Conservation (phyloP, 30 jellyfish, hydroid and myxozoan species). For the Sanderia malayensis region DNA sequence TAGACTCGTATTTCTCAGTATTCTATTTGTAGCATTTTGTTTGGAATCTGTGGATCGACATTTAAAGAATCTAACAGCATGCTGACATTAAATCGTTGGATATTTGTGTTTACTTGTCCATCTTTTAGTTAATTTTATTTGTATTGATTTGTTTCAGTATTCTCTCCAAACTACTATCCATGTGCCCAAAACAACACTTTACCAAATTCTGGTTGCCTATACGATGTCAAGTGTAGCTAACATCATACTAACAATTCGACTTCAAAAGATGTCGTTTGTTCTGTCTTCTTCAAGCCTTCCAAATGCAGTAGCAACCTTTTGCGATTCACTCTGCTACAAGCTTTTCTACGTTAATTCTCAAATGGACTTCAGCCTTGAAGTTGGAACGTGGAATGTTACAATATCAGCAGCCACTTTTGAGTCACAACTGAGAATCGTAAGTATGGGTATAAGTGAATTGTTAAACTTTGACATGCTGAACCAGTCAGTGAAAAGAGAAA, state of each 20-base stretch:
- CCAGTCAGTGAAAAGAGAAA: too few species aligned
- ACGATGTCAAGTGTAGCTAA: constrained; percentile 30
- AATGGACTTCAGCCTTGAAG: constrained; percentile 18
- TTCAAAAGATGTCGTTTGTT: constrained; percentile 28
- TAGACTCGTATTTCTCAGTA: too few species aligned
- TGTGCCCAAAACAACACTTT: constrained; percentile 72
- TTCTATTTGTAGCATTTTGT: too few species aligned
- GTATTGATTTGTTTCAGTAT: constrained; percentile 10
- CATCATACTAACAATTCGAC: constrained; percentile 41
- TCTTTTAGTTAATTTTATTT: too few species aligned
- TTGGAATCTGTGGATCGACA: too few species aligned
- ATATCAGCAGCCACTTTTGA: constrained; percentile 20
- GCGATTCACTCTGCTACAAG: constrained; percentile 55
- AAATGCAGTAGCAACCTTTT: constrained; percentile 15
- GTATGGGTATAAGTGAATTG: too few species aligned
- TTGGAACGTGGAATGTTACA: constrained; percentile 55
- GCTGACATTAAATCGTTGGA: too few species aligned
- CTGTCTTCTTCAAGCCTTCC: constrained; percentile 48
- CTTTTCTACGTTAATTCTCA: constrained; percentile 22
- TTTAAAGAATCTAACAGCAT: too few species aligned
- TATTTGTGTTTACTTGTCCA: too few species aligned
- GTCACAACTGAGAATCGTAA: constrained; percentile 35
- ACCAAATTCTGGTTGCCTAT: constrained; percentile 60
- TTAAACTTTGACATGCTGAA: too few species aligned
- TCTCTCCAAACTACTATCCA: constrained; percentile 37